These are phyloP conservation scores for Zygaena filipendulae DNA, from an alignment of 2,888 invertebrate species.

Conservation along the genomic window DNA sequence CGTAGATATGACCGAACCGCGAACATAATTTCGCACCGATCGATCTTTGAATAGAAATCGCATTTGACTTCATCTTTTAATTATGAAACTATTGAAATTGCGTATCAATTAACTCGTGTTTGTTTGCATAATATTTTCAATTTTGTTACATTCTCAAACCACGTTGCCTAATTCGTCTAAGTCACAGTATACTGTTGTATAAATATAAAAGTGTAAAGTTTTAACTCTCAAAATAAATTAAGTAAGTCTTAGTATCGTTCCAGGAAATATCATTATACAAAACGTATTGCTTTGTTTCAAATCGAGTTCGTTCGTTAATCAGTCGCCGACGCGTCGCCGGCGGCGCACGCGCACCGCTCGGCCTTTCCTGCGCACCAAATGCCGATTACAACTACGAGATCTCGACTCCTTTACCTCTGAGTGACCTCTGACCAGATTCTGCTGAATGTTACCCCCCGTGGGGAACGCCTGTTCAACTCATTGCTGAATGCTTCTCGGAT, in stretches of 20 bases:
- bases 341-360: conserved; percentile 27
- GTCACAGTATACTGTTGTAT: conserved; percentile 38
- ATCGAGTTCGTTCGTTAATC: conserved; percentile 51
- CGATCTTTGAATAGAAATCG: no score
- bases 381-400: conserved; percentile 32
- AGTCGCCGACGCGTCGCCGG: conserved; percentile 58
- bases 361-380: conserved; percentile 35
- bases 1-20: no score
- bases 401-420: conserved; percentile 6
- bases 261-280: conserved; percentile 49
- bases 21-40: no score
- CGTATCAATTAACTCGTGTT: no score
- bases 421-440: conserved; percentile 2
- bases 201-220: conserved; percentile 45
- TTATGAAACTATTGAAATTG: no score
- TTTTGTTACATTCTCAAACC: conserved; percentile 9
- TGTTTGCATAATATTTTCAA: no score
- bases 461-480: conserved; percentile 17
- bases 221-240: conserved; percentile 65
- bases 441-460: not conserved
- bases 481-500: conserved; percentile 40
- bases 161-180: conserved; percentile 30
- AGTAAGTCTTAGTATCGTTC: conserved; percentile 66
- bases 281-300: conserved; percentile 54
- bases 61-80: no score